A percentile compares a stretch with the other conserved stretches of the same genome.
Conservation (phyloP, 2,888 invertebrate genomes). For the Andrena flavipes region DNA sequence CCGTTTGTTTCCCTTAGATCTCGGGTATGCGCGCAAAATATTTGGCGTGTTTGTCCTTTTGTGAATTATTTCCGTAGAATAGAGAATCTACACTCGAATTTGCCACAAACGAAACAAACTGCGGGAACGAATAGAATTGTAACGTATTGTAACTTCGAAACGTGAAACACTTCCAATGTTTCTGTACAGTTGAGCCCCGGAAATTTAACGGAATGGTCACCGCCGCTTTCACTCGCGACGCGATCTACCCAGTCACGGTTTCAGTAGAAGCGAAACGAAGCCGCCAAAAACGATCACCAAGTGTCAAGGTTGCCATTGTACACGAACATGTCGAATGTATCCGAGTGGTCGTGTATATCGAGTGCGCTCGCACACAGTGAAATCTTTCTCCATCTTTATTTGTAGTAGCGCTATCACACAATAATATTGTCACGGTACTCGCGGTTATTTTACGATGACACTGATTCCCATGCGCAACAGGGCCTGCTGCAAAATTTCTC, state of each 20-base stretch:
- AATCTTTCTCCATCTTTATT: conserved; percentile 31
- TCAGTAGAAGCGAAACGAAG: conserved; percentile 65
- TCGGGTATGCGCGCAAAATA: conserved; percentile 25
- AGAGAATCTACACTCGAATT: not conserved
- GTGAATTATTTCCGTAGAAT: not conserved
- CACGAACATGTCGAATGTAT: conserved; percentile 56
- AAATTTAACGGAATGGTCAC: conserved; percentile 44
- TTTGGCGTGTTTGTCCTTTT: not conserved
- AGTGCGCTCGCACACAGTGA: conserved; percentile 48
- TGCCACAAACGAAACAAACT: not conserved
- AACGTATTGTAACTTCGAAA: conserved; percentile 10
- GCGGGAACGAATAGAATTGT: not conserved
- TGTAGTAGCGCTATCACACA: conserved; percentile 76
- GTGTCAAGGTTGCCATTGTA: conserved; percentile 84
- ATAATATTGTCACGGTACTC: conserved; percentile 74
- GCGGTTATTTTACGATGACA: conserved; percentile 73
- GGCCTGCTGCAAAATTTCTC: not conserved
- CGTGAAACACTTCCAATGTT: conserved; percentile 16
- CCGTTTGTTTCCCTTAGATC: conserved; percentile 16
- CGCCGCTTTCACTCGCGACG: conserved; percentile 69
- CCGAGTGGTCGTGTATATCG: conserved; percentile 40
- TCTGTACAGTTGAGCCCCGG: conserved; percentile 18
- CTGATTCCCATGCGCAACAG: conserved; percentile 31
- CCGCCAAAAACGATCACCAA: conserved; percentile 78
- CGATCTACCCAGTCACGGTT: conserved; percentile 61